These are phyloP conservation scores for Gambusia holbrooki DNA, from an alignment of 2,113 vertebrate species.

Conservation along the genomic window DNA sequence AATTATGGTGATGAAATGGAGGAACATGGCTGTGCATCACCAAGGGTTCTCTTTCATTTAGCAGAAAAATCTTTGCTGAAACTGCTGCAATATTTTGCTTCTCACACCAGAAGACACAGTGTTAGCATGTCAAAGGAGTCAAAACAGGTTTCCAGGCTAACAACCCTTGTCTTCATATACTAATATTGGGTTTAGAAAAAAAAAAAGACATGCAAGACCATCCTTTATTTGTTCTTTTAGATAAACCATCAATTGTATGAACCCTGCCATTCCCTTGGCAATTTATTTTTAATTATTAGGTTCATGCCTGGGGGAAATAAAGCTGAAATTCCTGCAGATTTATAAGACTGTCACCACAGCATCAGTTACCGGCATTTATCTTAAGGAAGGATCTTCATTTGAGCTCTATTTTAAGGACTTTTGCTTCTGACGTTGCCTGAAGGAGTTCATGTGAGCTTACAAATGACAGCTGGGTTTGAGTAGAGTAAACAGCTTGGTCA, in stretches of 20 bases:
- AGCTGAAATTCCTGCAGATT: background rate
- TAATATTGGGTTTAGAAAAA: background rate
- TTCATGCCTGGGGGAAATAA: background rate
- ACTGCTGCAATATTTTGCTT: background rate
- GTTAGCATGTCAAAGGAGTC: background rate
- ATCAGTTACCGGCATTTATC: background rate
- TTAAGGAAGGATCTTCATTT: background rate
- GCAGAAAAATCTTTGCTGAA: background rate
- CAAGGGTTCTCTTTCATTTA: background rate
- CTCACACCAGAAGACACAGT: background rate
- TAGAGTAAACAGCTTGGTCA: constrained; percentile 38
- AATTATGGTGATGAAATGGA: too few relatives aligned
- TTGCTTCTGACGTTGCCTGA: constrained; percentile 4
- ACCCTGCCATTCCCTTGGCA: background rate
- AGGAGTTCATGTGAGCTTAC: background rate
- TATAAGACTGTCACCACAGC: background rate
- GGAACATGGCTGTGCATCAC: background rate
- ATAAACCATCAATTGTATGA: background rate
- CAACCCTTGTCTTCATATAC: background rate
- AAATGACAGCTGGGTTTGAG: background rate
- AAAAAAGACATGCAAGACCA: background rate
- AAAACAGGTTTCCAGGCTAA: background rate
- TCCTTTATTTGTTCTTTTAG: background rate
- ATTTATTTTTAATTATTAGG: background rate
- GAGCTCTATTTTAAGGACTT: constrained; percentile 8